Conservation (phyloP, 2,888 invertebrate genomes). For the Xylophagus ater region DNA sequence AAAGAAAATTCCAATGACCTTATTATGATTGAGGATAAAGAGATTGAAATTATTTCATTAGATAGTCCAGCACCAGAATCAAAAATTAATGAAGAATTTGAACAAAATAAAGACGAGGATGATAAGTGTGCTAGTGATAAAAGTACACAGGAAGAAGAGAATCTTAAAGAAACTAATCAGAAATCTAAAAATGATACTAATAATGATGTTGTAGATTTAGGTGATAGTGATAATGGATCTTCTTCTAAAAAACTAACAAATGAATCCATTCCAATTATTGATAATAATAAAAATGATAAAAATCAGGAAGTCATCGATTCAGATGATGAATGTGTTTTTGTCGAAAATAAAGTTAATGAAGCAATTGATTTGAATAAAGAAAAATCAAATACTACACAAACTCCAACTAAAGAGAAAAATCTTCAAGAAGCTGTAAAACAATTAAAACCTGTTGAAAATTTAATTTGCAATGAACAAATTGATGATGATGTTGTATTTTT, state of each 20-base stretch:
- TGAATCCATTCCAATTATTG: no score
- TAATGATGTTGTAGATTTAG: not conserved
- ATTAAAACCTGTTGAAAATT: not conserved
- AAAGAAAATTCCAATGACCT: not conserved
- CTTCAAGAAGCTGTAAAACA: not conserved
- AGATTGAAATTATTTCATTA: not conserved
- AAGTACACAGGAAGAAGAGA: not conserved
- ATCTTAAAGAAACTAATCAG: not conserved
- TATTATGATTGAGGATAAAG: not conserved
- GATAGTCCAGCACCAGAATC: not conserved
- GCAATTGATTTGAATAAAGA: no score
- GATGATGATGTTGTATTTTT: conserved; percentile 5
- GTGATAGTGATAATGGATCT: no score
- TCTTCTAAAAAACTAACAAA: not conserved
- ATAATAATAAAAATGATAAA: no score
- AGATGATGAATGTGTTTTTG: no score
- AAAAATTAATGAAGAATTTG: no score
- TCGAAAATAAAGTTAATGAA: no score
- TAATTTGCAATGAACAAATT: not conserved
- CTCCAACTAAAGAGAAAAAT: not conserved
- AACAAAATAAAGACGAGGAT: not conserved
- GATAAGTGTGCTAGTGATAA: not conserved
- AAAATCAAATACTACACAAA: no score
- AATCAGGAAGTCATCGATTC: no score
- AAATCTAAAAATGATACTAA: not conserved